Conservation (phyloP, 2,797 vertebrate species). For the Onychomys torridus region DNA sequence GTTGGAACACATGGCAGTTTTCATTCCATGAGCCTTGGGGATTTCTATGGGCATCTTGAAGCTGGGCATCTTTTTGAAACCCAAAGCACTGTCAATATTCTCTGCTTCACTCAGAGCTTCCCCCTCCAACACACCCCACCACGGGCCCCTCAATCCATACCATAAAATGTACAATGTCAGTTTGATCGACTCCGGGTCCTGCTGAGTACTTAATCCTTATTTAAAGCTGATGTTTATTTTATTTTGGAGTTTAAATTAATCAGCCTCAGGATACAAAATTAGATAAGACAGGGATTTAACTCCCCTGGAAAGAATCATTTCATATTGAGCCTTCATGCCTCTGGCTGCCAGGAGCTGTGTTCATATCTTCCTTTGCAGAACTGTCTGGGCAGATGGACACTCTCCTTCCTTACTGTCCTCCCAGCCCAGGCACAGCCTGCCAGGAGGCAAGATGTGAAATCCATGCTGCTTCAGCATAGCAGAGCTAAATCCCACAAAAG, state of each 20-base stretch:
- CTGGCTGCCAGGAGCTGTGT: not conserved
- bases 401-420: not conserved
- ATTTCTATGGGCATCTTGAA: not conserved
- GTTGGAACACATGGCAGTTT: too few relatives aligned
- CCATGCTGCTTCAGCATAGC: not conserved
- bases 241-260: constrained; percentile 81
- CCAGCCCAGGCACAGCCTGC: fast-evolving
- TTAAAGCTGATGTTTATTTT: constrained; percentile 78
- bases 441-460: not conserved
- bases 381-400: not conserved
- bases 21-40: not conserved
- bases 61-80: fast-evolving
- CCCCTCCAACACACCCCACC: fast-evolving
- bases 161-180: constrained; percentile 17
- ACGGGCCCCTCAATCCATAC: not conserved
- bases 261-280: constrained; percentile 75
- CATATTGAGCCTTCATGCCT: not conserved
- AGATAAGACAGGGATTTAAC: constrained; percentile 73
- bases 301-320: constrained; percentile 49
- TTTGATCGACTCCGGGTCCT: constrained; percentile 45
- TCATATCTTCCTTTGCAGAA: not conserved
- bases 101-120: not conserved
- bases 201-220: constrained; percentile 75
- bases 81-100: fast-evolving
- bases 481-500: not conserved